Percentiles rank a stretch among this genome's conserved stretches.
Conservation (phyloP, 2,113 vertebrate genomes). For the Psittacula cyanocephala region DNA sequence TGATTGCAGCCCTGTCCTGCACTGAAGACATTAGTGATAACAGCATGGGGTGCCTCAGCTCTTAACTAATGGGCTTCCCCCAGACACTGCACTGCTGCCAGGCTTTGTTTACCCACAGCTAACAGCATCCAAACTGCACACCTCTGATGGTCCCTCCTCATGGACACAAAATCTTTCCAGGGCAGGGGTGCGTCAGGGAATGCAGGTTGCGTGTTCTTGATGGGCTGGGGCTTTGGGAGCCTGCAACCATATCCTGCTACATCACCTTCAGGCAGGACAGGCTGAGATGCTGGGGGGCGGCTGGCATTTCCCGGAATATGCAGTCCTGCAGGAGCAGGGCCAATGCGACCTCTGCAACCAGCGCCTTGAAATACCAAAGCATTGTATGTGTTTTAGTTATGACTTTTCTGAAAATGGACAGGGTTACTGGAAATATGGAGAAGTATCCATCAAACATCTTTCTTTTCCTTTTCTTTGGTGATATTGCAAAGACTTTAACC, state of each 20-base stretch:
- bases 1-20: conserved; percentile 29
- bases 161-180: background rate
- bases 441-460: background rate
- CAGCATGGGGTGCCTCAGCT: background rate
- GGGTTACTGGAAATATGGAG: background rate
- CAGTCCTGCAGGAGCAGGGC: background rate
- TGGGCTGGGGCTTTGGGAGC: background rate
- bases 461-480: background rate
- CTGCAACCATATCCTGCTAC: background rate
- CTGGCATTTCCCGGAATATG: background rate
- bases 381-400: background rate
- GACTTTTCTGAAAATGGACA: background rate
- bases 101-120: background rate
- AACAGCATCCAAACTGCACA: background rate
- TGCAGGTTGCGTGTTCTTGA: background rate
- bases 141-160: background rate
- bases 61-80: conserved; percentile 53
- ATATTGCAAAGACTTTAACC: background rate
- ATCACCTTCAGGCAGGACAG: background rate
- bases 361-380: background rate
- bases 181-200: background rate
- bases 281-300: background rate
- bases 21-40: conserved; percentile 44
- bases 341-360: rapidly evolving
- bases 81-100: background rate